Percentiles rank a stretch among this genome's conserved stretches.
Evolutionary conservation across 2,888 invertebrate species (phyloP).

Genomic region (Antheraea yamamai): DNA sequence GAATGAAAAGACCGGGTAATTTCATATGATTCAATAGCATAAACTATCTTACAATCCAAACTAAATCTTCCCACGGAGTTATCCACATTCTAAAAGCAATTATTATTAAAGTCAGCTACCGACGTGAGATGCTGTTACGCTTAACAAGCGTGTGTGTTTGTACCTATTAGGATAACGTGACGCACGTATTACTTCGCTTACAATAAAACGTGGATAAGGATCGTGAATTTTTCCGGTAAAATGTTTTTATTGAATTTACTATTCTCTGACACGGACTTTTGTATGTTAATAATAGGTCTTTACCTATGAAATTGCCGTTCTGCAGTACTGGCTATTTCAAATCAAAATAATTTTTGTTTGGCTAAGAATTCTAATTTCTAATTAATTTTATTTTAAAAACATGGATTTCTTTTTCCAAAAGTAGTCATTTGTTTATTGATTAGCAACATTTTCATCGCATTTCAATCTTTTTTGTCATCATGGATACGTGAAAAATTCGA

Average conservation of each 20-base stretch:
- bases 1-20: not conserved
- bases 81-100: not conserved
- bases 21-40: not conserved
- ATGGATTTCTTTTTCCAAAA: no score
- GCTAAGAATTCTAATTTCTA: no score
- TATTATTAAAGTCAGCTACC: not conserved
- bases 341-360: no score
- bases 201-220: not conserved
- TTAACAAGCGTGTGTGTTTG: constrained; percentile 6
- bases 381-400: no score
- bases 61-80: not conserved
- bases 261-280: not conserved
- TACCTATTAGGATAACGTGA: not conserved
- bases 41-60: not conserved
- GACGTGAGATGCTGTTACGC: constrained; percentile 2
- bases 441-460: no score
- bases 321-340: no score
- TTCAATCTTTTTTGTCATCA: no score
- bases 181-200: not conserved
- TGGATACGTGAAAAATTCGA: no score
- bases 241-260: not conserved
- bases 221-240: not conserved
- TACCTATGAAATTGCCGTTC: no score
- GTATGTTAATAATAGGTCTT: no score
- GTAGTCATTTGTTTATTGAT: no score